phyloP scores from a whole-genome alignment of 2,113 vertebrate species.

The Prunella himalayana region DNA sequence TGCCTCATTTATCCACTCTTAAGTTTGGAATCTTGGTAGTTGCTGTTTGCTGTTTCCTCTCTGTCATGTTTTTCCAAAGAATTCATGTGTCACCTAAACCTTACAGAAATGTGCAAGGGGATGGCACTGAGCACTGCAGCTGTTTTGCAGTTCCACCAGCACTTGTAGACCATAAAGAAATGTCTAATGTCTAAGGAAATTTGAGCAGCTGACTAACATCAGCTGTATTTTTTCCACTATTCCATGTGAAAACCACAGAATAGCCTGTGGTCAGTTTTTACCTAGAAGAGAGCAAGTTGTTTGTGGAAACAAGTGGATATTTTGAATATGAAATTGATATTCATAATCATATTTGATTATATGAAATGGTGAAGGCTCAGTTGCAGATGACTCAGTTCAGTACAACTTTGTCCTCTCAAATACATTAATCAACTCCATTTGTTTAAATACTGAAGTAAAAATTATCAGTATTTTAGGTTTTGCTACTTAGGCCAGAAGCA shows the following conservation, averaged over 20 bases:
- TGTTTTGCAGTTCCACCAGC: background rate
- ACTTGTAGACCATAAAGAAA: background rate
- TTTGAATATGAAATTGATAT: background rate
- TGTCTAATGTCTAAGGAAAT: background rate
- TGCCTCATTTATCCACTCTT: background rate
- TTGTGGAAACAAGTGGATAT: background rate
- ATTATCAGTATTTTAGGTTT: background rate
- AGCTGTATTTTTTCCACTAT: background rate
- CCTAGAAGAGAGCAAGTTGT: background rate
- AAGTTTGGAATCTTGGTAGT: background rate
- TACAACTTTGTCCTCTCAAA: background rate
- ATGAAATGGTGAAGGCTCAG: background rate
- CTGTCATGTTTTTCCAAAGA: rapidly evolving
- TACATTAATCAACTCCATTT: background rate
- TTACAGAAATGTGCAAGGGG: rapidly evolving
- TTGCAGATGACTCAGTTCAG: background rate
- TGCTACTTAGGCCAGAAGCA: background rate
- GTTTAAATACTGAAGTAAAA: background rate
- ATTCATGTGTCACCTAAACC: background rate
- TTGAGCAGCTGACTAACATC: background rate
- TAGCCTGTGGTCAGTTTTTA: background rate
- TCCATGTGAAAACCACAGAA: background rate
- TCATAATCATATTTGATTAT: background rate
- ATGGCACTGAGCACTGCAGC: background rate
- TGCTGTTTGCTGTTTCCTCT: background rate